Base-by-base conservation (phyloP, 92 coral and sea anemone genomes). In the Meandrina meandrites region DNA sequence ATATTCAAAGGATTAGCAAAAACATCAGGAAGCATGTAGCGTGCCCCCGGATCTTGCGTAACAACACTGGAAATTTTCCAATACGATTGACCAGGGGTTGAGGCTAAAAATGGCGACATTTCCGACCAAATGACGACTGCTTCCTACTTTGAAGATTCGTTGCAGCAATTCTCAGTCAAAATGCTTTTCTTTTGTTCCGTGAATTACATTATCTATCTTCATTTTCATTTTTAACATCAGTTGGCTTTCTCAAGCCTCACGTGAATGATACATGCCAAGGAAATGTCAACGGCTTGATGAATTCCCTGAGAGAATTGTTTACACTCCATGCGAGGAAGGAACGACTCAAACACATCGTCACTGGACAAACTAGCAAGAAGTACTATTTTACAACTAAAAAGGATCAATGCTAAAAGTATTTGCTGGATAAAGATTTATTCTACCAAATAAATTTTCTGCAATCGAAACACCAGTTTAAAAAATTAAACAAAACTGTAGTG, bases 1-100 rank as follows among this genome's bases (percentile, higher is more conserved):
- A 28, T 31, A 31, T 13, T 70, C 15, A 8, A 70, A 70, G 37
- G 48, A 35, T 36, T 21, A 73, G n/a, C 48, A 16, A 37, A 37
- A 35, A 21, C 3, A 21, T 73, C 78, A 73, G 27, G 51, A 35
- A 68, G 78, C 35, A 21, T 15, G 48, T 34, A 8, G 78, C 15
- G n/a, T 73, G 48, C 78, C 78, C 78, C 78, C 27, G 78, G 78
- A n/a, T 22, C 50, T 73, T 36, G 19, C 78, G 78, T 73, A 81
- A 81, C 85, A 81, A 81, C 47, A 81, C 85, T 81, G 85, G 85
- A 81, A 64, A 71, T 27, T 42, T 66, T 81, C 85, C 85, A 81
- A 47, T 35, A 19, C 17, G 75, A 19, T 76, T 24, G 24, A 56
- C 45, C 70, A 60, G 70, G 7, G 51, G 47, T 53, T 57, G 70